phyloP scores from a whole-genome alignment of 2,888 invertebrate species.

The Sphaerophoria taeniata region DNA sequence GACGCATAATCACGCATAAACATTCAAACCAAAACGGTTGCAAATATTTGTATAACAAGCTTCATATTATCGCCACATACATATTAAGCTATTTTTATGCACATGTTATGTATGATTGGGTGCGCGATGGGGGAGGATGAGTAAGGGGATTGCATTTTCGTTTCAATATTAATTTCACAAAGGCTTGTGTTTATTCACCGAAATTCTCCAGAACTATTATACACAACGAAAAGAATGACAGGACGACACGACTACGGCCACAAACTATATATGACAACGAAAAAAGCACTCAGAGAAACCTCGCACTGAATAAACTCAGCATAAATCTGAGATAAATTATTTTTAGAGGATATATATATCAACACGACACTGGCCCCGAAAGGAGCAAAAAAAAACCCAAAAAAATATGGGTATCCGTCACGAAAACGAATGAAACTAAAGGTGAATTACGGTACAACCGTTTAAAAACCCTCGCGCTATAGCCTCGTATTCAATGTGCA shows the following conservation, averaged over 20 bases:
- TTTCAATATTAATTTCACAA: conserved; percentile 21
- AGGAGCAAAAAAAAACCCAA: neutral
- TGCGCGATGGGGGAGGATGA: neutral
- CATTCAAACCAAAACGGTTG: neutral
- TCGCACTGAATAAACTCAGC: conserved; percentile 52
- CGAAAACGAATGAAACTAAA: conserved; percentile 31
- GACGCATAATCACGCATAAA: too few species aligned
- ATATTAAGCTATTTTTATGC: conserved; percentile 64
- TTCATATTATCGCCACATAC: conserved; percentile 38
- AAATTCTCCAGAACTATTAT: neutral
- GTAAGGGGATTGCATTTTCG: neutral
- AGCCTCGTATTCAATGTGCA: conserved; percentile 14
- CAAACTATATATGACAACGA: neutral
- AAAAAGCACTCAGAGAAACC: conserved; percentile 37
- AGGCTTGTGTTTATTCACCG: neutral
- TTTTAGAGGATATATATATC: conserved; percentile 49
- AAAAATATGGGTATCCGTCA: conserved; percentile 28
- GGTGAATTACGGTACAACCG: conserved; percentile 47
- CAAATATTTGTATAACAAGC: conserved; percentile 52
- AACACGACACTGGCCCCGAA: conserved; percentile 22
- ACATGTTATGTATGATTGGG: neutral
- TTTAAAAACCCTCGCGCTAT: conserved; percentile 37
- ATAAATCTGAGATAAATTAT: conserved; percentile 66
- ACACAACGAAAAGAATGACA: neutral
- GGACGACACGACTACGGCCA: neutral